phyloP scores from a whole-genome alignment of 2,797 vertebrate genomes.

The Gambelia wislizenii region DNA sequence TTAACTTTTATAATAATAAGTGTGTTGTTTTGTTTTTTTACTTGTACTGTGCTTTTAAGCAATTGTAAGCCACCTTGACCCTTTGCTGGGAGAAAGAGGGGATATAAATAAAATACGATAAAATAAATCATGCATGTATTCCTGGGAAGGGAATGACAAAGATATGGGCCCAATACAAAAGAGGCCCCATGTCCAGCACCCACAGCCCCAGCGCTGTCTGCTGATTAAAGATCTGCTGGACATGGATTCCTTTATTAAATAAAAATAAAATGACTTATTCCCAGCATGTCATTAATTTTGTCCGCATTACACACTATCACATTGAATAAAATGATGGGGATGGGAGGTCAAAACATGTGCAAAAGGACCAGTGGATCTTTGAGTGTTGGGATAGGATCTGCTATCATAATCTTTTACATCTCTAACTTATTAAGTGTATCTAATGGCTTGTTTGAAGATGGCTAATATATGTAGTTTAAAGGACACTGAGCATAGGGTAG shows the following conservation, averaged over 20 bases:
- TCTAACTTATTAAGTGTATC: neutral
- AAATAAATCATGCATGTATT: no score
- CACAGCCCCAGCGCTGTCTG: neutral
- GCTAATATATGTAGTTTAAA: neutral
- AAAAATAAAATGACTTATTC: neutral
- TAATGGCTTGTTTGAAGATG: neutral
- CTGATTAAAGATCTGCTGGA: neutral
- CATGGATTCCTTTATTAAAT: neutral
- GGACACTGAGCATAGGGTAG: neutral
- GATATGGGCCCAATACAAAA: neutral
- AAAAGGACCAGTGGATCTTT: neutral
- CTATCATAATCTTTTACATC: neutral
- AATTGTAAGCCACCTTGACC: no score
- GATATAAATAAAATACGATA: no score
- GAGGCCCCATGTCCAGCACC: no score
- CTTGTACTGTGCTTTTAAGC: no score
- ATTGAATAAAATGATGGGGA: neutral
- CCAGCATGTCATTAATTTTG: neutral
- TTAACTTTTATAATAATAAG: no score
- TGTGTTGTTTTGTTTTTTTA: no score
- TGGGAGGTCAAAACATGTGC: neutral
- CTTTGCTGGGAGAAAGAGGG: no score
- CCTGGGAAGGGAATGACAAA: neutral
- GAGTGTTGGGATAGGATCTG: neutral
- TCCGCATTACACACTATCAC: no score